Base-by-base conservation (phyloP, 1,140 invertebrate genomes). In the Drosophila littoralis region DNA sequence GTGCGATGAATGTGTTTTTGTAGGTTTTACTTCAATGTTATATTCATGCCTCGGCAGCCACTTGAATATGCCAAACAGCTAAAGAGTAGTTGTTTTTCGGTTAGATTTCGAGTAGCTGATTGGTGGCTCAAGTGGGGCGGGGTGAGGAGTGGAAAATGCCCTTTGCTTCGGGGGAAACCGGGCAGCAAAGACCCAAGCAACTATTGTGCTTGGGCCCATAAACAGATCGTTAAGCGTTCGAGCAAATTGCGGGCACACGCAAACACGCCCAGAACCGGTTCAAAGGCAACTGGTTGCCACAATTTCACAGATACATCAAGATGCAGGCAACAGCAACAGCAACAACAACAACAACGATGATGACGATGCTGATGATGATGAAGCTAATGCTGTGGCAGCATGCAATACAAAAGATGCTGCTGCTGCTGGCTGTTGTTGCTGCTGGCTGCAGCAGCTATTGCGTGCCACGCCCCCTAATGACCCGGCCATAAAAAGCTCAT, bases 401-500 rank as follows among this genome's bases (percentile, higher is more conserved):
- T 69, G 83, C 81, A 78, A 74, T 69, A 76, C 77, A 64, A 69
- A 70, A 77, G 77, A 79, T 68, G 85, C 60, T 78, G 70, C 64
- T n/a, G 40, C 32, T 12, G 32, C n/a, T n/a, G n/a, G n/a, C n/a
- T n/a, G n/a, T n/a, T n/a, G 58, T 40, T 69, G 58, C 40, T 50
- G 43, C 45, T 36, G 33, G 58, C 42, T 50, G 43, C 45, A 28
- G 67, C 63, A 22, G 66, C 67, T 51, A 57, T 72, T 75, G 52
- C 46, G 50, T 67, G 57, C 83, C 79, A 83, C 83, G 82, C 83
- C 82, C 76, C 72, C 83, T 86, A 86, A 86, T 86, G 83, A 85
- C 79, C 80, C 45, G 77, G 76, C 83, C 73, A 88, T 88, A 88
- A 88, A 88, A 88, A 83, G 80, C 83, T 89, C 83, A 88, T 88